Evolutionary conservation across 2,797 vertebrate species (phyloP).

Genomic region (Macrochelys suwanniensis): DNA sequence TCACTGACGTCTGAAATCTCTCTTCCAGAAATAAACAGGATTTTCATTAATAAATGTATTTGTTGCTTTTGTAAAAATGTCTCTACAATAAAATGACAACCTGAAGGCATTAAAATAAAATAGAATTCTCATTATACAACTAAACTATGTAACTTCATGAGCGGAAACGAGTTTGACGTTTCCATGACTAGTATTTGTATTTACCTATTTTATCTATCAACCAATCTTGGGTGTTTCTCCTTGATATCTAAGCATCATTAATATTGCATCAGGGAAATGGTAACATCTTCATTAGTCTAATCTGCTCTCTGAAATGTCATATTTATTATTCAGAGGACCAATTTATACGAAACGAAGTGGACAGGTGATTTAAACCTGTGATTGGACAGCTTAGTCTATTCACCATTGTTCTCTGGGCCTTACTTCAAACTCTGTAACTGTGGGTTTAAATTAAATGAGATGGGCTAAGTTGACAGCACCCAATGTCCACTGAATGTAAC

Average conservation of each 20-base stretch:
- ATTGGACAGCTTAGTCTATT: rapidly evolving
- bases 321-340: neutral
- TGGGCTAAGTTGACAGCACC: neutral
- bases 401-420: neutral
- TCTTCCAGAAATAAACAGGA: constrained; percentile 41
- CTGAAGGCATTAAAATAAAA: neutral
- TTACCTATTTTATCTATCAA: neutral
- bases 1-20: constrained; percentile 13
- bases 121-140: constrained; percentile 24
- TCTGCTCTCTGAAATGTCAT: neutral
- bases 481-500: neutral
- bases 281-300: neutral
- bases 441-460: neutral
- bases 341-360: neutral
- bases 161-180: neutral
- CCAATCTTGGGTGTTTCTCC: neutral
- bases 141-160: constrained; percentile 2
- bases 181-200: neutral
- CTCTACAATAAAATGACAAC: constrained; percentile 48
- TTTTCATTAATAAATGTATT: constrained; percentile 22
- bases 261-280: neutral
- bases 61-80: constrained; percentile 54
- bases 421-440: neutral
- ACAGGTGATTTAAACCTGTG: neutral
- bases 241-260: neutral